Evolutionary conservation across 2,113 vertebrate species (phyloP), one percentile per base, ranked within the genome.

Genomic region (Kryptolebias marmoratus): DNA sequence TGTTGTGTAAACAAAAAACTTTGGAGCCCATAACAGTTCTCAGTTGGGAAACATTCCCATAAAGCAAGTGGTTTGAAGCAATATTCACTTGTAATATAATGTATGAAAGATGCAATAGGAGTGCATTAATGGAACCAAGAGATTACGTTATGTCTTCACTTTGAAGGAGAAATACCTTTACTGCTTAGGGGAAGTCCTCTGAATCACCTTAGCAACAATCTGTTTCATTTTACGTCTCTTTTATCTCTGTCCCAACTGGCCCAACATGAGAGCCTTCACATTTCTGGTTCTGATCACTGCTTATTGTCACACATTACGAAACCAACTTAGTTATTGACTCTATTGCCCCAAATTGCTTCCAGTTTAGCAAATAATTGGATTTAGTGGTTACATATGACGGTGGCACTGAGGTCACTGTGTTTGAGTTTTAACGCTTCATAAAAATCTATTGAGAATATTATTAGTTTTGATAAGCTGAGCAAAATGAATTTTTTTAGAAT

Each of bases 351-450:
- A 86, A 87, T 85, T 87, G 80, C 80, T 83, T 32, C 62, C 86
- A 88, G 81, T 87, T 86, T 76, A 81, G 66, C 69, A 85, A 79
- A 82, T 89, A 82, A 88, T 86, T 87, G 63, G 39, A 74, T 79
- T 71, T 84, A 88, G 88, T 86, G 85, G 78, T 86, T 78, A 76
- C 86, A 89, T 60, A 81, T 85, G 88, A 90, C 63, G 65, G 78
- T 81, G 82, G 75, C 82, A 79, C 70, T 54, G 31, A 71, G 77
- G 81, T 87, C 86, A 55, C 66, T 49, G 57, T 73, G 68, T 80
- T 68, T 53, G 47, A 2, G 73, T 83, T 74, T 77, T 59, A 57
- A 39, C 32, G 80, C 53, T 75, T 68, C 66, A 50, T 55, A 69
- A 77, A 87, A 52, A 70, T 56, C 58, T 32, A 48, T 69, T 59